Conservation (phyloP, 1,140 invertebrate genomes). For the Cydia strobilella region DNA sequence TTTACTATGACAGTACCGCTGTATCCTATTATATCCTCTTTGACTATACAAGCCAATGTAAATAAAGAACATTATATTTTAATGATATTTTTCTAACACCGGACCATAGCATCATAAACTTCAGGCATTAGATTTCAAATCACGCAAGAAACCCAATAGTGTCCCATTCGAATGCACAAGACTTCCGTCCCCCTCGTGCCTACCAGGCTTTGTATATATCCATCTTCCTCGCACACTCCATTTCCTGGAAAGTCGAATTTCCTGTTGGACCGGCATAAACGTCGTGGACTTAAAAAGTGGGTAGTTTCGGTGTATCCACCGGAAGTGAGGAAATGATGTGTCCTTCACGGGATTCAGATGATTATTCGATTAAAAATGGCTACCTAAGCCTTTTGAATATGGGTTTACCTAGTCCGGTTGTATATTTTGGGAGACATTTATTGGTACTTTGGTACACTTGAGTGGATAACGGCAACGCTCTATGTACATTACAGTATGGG, state of each 20-base stretch:
- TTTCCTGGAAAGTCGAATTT: slow-evolving; percentile 69
- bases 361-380: slow-evolving; percentile 21
- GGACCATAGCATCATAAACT: not conserved
- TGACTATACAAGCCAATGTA: too few relatives aligned
- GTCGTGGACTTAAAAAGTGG: slow-evolving; percentile 71
- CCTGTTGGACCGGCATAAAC: slow-evolving; percentile 60
- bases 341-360: slow-evolving; percentile 5
- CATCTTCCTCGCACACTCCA: slow-evolving; percentile 66
- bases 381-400: not conserved
- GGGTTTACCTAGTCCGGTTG: not conserved
- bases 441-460: not conserved
- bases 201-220: slow-evolving; percentile 14
- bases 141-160: slow-evolving; percentile 28
- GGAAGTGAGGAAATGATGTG: slow-evolving; percentile 66
- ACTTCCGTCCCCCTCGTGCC: not conserved
- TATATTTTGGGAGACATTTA: not conserved
- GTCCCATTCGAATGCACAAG: slow-evolving; percentile 4
- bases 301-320: slow-evolving; percentile 57
- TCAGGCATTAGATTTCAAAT: slow-evolving; percentile 24
- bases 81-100: not conserved
- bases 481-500: too few relatives aligned
- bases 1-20: too few relatives aligned
- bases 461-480: not conserved
- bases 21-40: too few relatives aligned
- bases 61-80: not conserved